Evolutionary conservation across 1,140 invertebrate species (phyloP).

Genomic region (Solenopsis invicta): DNA sequence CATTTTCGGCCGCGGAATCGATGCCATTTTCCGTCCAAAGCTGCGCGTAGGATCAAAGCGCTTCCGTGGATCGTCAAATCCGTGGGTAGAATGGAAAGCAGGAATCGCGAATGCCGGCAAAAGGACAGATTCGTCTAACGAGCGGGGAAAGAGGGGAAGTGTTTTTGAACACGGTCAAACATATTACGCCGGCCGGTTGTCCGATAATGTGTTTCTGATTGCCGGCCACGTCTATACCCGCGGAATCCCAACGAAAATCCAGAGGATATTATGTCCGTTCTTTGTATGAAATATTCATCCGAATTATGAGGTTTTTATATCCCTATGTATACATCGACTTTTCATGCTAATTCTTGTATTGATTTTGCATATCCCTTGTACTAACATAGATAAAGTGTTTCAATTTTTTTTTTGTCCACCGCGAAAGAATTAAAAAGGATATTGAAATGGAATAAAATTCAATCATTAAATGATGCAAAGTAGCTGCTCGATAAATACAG

Average conservation of each 20-base stretch:
- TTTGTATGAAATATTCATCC: slow-evolving; percentile 51
- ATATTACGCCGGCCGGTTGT: slow-evolving; percentile 79
- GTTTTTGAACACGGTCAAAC: slow-evolving; percentile 83
- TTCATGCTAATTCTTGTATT: background rate
- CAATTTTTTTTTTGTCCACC: no score
- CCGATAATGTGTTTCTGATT: slow-evolving; percentile 86
- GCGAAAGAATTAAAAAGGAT: background rate
- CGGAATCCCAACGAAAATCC: slow-evolving; percentile 65
- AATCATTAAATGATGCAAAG: background rate
- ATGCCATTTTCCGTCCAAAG: slow-evolving; percentile 30
- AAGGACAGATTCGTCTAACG: slow-evolving; percentile 8
- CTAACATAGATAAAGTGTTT: background rate
- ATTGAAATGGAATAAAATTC: background rate
- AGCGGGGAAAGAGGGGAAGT: background rate
- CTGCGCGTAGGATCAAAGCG: slow-evolving; percentile 45
- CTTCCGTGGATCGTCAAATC: slow-evolving; percentile 44
- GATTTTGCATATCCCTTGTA: background rate
- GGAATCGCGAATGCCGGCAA: slow-evolving; percentile 34
- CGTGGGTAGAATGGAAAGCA: slow-evolving; percentile 43
- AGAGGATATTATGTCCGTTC: slow-evolving; percentile 56
- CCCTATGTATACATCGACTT: background rate
- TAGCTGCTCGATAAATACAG: background rate
- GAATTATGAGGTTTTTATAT: slow-evolving; percentile 30
- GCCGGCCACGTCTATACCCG: slow-evolving; percentile 78
- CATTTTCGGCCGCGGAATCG: slow-evolving; percentile 17